A percentile compares a stretch with the other conserved stretches of the same genome.
phyloP scores from a whole-genome alignment of 1,140 invertebrate genomes.

The Penaeus vannamei region DNA sequence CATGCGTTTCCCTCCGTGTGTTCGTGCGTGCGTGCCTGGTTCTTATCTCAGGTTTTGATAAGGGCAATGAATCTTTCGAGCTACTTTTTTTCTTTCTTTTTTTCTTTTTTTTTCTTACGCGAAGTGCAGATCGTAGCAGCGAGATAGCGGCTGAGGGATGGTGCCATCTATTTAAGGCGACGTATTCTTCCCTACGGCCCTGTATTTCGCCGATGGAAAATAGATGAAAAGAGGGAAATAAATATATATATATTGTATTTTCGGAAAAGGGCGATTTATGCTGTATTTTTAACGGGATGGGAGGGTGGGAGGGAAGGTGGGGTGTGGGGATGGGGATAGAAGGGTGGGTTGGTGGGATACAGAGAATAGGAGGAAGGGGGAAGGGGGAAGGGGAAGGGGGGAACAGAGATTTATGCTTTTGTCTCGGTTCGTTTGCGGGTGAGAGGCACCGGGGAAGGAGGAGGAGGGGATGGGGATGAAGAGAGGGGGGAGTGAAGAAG shows the following conservation, averaged over 20 bases:
- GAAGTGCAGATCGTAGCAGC: conserved; percentile 52
- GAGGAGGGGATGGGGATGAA: too few relatives aligned
- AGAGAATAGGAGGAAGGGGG: not conserved
- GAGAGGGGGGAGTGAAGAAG: too few relatives aligned
- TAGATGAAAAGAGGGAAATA: conserved; percentile 54
- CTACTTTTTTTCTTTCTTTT: too few relatives aligned
- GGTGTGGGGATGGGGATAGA: not conserved
- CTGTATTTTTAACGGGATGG: conserved; percentile 28
- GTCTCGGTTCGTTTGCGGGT: too few relatives aligned
- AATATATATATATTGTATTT: conserved; percentile 53
- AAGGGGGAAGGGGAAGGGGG: too few relatives aligned
- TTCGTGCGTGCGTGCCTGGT: conserved; percentile 3
- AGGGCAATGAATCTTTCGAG: conserved; percentile 48
- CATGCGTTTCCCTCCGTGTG: not conserved
- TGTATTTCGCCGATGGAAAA: conserved; percentile 61
- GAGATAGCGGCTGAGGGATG: conserved; percentile 58
- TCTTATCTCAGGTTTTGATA: conserved; percentile 58
- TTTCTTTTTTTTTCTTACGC: conserved; percentile 25
- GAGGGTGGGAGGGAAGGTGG: conserved; percentile 24
- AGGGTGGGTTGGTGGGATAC: not conserved
- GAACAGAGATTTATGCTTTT: too few relatives aligned
- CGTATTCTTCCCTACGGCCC: conserved; percentile 55
- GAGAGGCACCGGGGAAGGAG: too few relatives aligned
- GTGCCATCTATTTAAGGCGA: conserved; percentile 57
- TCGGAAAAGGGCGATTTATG: conserved; percentile 29